Percentiles rank a stretch among this genome's conserved stretches.
phyloP scores from a whole-genome alignment of 2,113 vertebrate genomes.

The Tetraodon nigroviridis region DNA sequence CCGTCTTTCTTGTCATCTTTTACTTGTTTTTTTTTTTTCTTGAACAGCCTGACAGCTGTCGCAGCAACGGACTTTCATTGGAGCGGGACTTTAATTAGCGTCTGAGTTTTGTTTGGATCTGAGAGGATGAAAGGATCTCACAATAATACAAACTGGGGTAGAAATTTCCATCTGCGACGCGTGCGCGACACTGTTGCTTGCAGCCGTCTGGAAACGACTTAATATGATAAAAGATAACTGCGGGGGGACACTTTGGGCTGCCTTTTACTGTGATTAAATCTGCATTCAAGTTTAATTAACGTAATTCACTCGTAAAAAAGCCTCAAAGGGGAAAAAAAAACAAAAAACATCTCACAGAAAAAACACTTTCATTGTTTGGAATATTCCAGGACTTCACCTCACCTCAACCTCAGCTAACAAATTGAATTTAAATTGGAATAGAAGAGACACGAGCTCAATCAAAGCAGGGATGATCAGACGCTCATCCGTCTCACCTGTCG shows the following conservation, averaged over 20 bases:
- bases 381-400: background rate
- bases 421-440: too few species aligned
- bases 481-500: conserved; percentile 61
- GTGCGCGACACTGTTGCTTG: background rate
- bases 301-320: conserved; percentile 1
- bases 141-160: conserved; percentile 8
- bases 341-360: background rate
- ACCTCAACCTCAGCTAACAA: too few species aligned
- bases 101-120: conserved; percentile 10
- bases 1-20: too few species aligned
- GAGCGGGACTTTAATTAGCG: conserved; percentile 3
- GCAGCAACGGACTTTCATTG: background rate
- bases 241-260: conserved; percentile 12
- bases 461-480: background rate
- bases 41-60: background rate
- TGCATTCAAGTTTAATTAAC: conserved; percentile 3
- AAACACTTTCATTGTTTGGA: background rate
- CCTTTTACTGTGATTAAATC: conserved; percentile 11
- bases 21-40: too few species aligned
- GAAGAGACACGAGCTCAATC: too few species aligned
- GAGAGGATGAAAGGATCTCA: conserved; percentile 4
- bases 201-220: conserved; percentile 13
- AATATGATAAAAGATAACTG: background rate
- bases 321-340: background rate
- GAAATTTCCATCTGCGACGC: conserved; percentile 2